Evolutionary conservation across 37 sponge, comb jelly and placozoan genomes (phyloP), one percentile per base, ranked within the genome.

Genomic region (Halisarca cf. caerulea): DNA sequence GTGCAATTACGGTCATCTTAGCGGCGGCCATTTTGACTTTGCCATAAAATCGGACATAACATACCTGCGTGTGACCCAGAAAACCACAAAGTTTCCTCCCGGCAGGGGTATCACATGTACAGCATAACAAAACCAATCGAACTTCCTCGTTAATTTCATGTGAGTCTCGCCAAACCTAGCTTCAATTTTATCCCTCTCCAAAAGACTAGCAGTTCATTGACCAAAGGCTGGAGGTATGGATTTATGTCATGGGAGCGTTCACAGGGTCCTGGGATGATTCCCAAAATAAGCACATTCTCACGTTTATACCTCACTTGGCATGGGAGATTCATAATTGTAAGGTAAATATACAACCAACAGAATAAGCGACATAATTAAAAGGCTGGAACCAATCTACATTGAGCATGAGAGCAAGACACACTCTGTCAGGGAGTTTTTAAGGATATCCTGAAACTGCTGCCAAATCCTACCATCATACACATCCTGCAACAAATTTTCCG

Each of bases 391-490:
- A 92, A 33, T 92, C 89, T 4, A 78, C 25, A 57, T 81, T 84
- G 0, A 92, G 18, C 59, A 78, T 82, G 0, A 87, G 21, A 8
- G 37, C 88, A 24, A 59, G 77, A 17, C 84, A 25, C 55, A n/a
- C n/a, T n/a, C n/a, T n/a, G n/a, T n/a, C n/a, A 84, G 86, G 11
- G 78, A 47, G 14, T 84, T 51, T 3, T 81, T 85, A 38, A 59
- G 28, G 41, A 41, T 28, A 73, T 21, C 15, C 39, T 51, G 37
- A 86, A 92, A 92, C 0, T 80, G 58, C 58, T 86, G 60, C 90
- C 90, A 89, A 7, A 92, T 40, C 59, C 54, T 83, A 23, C 90
- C 90, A 89, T 92, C 87, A 84, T 84, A 92, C 2, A 92, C 81
- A 82, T 89, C 93, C 24, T 34, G 35, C 5, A 83, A 37, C 15